phyloP scores from a whole-genome alignment of 2,888 invertebrate species.

The Standfussiana lucernea region DNA sequence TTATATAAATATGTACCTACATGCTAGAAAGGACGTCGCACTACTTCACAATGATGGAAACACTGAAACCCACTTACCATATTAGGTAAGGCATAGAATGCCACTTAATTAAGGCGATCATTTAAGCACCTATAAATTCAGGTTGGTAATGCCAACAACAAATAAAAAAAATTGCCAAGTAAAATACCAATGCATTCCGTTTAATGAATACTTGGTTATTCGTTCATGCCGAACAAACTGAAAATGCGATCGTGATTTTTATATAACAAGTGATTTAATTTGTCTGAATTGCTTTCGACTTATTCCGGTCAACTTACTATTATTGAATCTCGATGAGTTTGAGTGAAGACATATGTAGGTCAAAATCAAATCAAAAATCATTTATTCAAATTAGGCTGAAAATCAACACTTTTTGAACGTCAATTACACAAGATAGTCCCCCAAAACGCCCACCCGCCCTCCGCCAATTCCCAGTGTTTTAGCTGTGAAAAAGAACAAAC shows the following conservation, averaged over 20 bases:
- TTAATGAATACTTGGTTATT: background rate
- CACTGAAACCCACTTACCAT: slow-evolving; percentile 3
- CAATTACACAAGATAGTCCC: background rate
- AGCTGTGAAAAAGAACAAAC: background rate
- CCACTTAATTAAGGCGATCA: background rate
- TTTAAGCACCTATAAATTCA: background rate
- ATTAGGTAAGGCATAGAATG: slow-evolving; percentile 2
- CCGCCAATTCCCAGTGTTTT: background rate
- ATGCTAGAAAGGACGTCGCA: background rate
- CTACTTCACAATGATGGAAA: slow-evolving; percentile 9
- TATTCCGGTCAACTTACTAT: background rate
- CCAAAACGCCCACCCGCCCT: background rate
- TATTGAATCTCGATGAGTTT: background rate
- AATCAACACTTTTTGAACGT: background rate
- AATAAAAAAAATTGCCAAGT: background rate
- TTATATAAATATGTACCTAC: background rate
- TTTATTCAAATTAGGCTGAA: background rate
- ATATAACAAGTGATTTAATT: background rate
- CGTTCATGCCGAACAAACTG: background rate
- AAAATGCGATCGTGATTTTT: background rate
- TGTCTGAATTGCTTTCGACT: background rate
- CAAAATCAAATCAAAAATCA: background rate
- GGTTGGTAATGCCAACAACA: background rate
- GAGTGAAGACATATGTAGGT: background rate
- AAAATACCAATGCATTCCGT: background rate